Evolutionary conservation across 2,888 invertebrate genomes (phyloP), one percentile per base, ranked within the genome.

Genomic region (Eupithecia abbreviata): DNA sequence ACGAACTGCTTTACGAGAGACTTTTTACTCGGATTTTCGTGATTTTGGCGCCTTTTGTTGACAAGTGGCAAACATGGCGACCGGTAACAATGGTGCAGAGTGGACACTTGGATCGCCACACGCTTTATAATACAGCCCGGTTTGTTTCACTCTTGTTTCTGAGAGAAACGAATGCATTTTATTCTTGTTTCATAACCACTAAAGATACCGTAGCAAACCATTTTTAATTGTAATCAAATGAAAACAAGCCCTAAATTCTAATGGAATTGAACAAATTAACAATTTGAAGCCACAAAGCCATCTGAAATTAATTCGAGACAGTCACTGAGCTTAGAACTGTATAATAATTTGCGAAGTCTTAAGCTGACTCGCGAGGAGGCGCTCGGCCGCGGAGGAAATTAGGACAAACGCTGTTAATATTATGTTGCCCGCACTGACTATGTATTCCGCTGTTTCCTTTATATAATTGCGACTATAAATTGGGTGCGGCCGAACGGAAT

Each of bases 341-440:
- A 79, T 75, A 62, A 65, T 82, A 81, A 85, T 80, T 84, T 81
- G 76, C 69, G 51, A 80, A 77, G 76, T 79, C 72, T 74, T 76
- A 72, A 72, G 74, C 74, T 47, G 80, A 76, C 74, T 74, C 67
- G 13, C 77, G 72, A 69, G 76, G 69, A 73, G 76, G 76, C 51
- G 73, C 67, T 76, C 51, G 49, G 74, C 55, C 70, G 73, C 70
- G 49, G 41, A 80, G 80, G 80, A 84, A 84, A 86, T 87, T 86
- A 86, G 88, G 88, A 88, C 85, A 85, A 88, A 89, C 85, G 86
- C 77, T 78, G 85, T 85, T 88, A 85, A 87, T 88, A 88, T 76
- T 30, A 86, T 84, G 79, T 80, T 76, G 80, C 70, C 75, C 79
- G 74, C 79, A 73, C 82, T 30, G 30, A 30, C 0, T 82, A 82